phyloP scores from a whole-genome alignment of 1,140 invertebrate species.

The Heliconius congener region DNA sequence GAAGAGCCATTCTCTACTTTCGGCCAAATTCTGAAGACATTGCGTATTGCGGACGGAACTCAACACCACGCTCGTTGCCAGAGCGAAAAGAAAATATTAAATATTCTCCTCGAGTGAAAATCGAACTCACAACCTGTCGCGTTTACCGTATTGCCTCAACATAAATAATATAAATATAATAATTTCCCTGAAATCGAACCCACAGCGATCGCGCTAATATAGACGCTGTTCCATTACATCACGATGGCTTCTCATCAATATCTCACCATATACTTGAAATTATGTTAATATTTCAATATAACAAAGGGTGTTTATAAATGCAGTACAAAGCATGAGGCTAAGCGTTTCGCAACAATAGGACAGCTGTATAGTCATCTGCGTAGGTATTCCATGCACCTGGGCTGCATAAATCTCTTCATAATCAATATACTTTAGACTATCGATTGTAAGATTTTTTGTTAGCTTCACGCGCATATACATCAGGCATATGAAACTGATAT shows the following conservation, averaged over 20 bases:
- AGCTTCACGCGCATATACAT: background rate
- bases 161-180: too few relatives aligned
- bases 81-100: too few relatives aligned
- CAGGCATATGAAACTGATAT: background rate
- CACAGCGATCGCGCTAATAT: background rate
- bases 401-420: slow-evolving; percentile 3
- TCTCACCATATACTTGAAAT: background rate
- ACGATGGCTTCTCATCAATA: background rate
- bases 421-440: background rate
- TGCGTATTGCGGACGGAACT: too few relatives aligned
- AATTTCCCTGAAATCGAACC: too few relatives aligned
- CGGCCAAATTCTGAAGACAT: too few relatives aligned
- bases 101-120: too few relatives aligned
- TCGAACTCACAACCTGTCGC: too few relatives aligned
- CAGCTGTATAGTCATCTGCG: slow-evolving; percentile 3
- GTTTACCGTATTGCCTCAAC: too few relatives aligned
- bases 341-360: slow-evolving; percentile 3
- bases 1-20: too few relatives aligned
- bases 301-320: slow-evolving; percentile 2
- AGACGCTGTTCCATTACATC: too few relatives aligned
- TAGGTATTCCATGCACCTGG: slow-evolving; percentile 11
- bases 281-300: background rate
- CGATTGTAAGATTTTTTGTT: background rate
- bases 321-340: background rate
- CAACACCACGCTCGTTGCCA: too few relatives aligned